Percentiles rank a stretch among this genome's conserved stretches.
Evolutionary conservation across 2,797 vertebrate species (phyloP).

Genomic region (Mus caroli): DNA sequence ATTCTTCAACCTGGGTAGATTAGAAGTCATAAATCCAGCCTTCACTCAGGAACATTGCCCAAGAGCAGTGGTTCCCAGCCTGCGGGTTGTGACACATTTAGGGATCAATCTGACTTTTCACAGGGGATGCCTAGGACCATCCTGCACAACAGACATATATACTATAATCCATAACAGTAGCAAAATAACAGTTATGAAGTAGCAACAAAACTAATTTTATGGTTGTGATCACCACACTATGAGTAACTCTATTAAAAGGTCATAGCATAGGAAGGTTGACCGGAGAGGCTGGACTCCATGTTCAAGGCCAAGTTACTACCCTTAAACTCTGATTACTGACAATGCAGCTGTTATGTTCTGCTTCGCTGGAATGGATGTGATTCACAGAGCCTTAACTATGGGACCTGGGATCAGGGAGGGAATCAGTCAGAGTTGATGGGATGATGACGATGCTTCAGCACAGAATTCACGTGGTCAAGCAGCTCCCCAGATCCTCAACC

Average conservation of each 20-base stretch:
- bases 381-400: slow-evolving; percentile 55
- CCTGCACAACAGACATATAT: not conserved
- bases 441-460: rapidly evolving
- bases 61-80: not conserved
- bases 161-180: not conserved
- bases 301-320: not conserved
- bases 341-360: slow-evolving; percentile 42
- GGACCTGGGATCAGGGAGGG: not conserved
- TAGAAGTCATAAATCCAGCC: not conserved
- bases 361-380: slow-evolving; percentile 74
- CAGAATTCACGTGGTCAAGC: not conserved
- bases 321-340: slow-evolving; percentile 25
- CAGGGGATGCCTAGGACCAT: not conserved
- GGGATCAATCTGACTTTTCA: not conserved
- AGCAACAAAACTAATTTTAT: not conserved
- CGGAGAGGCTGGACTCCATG: not conserved
- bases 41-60: not conserved
- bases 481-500: not conserved
- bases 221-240: not conserved
- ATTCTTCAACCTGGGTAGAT: not conserved
- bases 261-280: not conserved
- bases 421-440: slow-evolving; percentile 19
- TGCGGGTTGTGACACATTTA: not conserved
- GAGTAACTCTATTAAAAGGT: not conserved
- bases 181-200: not conserved